Evolutionary conservation across 1,140 invertebrate genomes (phyloP).

Genomic region (Cheumatopsyche charites): DNA sequence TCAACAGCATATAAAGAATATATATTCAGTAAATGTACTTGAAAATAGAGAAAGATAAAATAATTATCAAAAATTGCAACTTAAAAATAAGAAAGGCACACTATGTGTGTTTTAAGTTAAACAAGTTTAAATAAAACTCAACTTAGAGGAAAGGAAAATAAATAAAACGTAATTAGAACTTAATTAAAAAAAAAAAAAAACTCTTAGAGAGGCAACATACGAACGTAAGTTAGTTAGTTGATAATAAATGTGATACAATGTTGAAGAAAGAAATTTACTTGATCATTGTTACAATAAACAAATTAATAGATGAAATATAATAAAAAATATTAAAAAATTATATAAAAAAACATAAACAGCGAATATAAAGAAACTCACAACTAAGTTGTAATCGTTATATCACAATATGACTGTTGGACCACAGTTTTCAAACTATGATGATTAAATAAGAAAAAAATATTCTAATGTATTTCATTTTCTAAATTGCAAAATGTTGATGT

Average conservation of each 20-base stretch:
- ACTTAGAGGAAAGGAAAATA: neutral
- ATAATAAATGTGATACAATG: neutral
- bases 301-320: neutral
- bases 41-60: neutral
- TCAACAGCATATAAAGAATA: too few species aligned
- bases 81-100: neutral
- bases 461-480: too few species aligned
- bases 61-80: constrained; percentile 1
- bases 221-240: neutral
- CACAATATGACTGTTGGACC: neutral
- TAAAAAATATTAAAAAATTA: constrained; percentile 26
- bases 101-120: neutral
- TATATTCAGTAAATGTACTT: too few species aligned
- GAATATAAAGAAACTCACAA: constrained; percentile 18
- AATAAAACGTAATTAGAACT: neutral
- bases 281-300: constrained; percentile 1
- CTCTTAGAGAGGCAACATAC: constrained; percentile 15
- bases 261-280: neutral
- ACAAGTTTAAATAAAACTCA: neutral
- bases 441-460: too few species aligned
- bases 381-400: constrained; percentile 22
- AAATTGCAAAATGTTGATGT: too few species aligned
- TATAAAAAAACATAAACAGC: constrained; percentile 22
- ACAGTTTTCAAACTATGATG: too few species aligned
- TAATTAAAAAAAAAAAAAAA: constrained; percentile 17